Base-by-base conservation (phyloP, 2,888 invertebrate genomes). In the Mythimna vitellina region DNA sequence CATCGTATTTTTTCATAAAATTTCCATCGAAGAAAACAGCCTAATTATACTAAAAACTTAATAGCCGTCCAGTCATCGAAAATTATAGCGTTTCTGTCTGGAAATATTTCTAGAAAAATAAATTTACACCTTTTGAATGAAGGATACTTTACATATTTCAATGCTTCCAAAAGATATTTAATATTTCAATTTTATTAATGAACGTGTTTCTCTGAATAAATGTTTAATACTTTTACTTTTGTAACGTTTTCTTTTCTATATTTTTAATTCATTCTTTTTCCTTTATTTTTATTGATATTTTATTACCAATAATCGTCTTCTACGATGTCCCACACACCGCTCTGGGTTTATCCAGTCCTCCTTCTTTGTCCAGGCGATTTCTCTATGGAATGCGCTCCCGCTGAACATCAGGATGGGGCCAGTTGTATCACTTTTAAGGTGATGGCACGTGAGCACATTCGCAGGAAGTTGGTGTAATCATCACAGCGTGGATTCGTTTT, bases 1-100 rank as follows among this genome's bases (percentile, higher is more conserved):
- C 82, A 56, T 80, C 70, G 67, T 61, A 80, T 80, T 83, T 83
- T n/a, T 80, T 68, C 82, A 74, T 84, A 81, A 83, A 84, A 88
- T 86, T 87, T 79, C 65, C 72, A 79, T 78, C 66, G 62, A 78
- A 80, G 73, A 87, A 88, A 86, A 86, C 85, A 86, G 84, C 82
- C 84, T 88, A 86, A 88, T 89, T 88, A 86, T 66, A 70, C 68
- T 80, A 81, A 65, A 84, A 82, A 80, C 82, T 78, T 87, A 87
- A 88, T 85, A 85, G 73, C 75, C 70, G 54, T 32, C 56, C 73
- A 74, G 71, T 65, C 57, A 20, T 25, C 25, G 29, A 56, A 42
- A 61, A 66, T 54, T 67, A 68, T 72, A 74, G 73, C 64, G 73
- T 76, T 80, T 49, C 62, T 54, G 61, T 10, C 25, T 60, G 25